Conservation (phyloP, 2,888 invertebrate genomes). For the Pseudococcus longispinus region DNA sequence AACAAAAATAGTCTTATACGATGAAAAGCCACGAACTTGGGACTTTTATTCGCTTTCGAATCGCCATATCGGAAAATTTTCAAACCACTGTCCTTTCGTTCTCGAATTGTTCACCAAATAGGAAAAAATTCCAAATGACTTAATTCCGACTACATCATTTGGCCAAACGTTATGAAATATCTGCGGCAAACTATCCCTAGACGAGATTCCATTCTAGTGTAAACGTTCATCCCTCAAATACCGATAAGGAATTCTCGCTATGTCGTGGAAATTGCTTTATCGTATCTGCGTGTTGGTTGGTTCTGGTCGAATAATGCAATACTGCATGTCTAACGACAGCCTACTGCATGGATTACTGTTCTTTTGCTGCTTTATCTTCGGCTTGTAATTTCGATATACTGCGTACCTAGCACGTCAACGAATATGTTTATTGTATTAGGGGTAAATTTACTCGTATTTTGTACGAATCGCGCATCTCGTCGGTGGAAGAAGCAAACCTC, state of each 20-base stretch:
- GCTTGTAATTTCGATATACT: slow-evolving; percentile 8
- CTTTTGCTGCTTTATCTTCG: background rate
- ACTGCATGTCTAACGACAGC: slow-evolving; percentile 7
- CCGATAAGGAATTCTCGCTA: slow-evolving; percentile 34
- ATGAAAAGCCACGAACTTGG: no score
- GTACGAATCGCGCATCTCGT: background rate
- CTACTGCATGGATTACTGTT: slow-evolving; percentile 10
- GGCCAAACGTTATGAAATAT: background rate
- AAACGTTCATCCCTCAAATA: slow-evolving; percentile 25
- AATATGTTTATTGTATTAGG: background rate
- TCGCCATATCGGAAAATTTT: no score
- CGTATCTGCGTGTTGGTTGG: slow-evolving; percentile 2
- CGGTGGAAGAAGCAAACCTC: background rate
- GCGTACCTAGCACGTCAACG: background rate
- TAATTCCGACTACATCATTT: background rate
- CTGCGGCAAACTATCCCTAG: background rate
- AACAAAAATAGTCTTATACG: no score
- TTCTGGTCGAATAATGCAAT: slow-evolving; percentile 1
- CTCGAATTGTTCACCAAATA: no score
- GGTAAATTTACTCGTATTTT: background rate
- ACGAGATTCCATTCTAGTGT: slow-evolving; percentile 37
- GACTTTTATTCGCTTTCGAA: no score
- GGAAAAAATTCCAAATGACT: background rate
- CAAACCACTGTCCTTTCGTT: no score
- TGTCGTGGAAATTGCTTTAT: slow-evolving; percentile 24